Evolutionary conservation across 30 jellyfish, hydroid and myxozoan species (phyloP), one percentile per base, ranked within the genome.

Genomic region (Aurelia aurita): DNA sequence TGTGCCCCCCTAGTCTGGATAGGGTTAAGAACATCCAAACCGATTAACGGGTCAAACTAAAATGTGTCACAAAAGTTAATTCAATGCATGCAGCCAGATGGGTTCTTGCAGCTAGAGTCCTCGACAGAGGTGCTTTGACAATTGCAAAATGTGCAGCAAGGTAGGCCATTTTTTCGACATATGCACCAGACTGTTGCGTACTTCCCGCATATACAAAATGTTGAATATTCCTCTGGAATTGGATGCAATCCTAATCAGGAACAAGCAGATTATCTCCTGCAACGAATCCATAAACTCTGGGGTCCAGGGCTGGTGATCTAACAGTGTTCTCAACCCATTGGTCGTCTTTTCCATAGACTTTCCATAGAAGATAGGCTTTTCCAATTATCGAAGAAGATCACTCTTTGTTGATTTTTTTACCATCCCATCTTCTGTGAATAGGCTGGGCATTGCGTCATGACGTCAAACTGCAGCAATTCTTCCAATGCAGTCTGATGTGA

Each of bases 161-260:
- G 80, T 68, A 68, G 80, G 80, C 80, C 59, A 68, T 68, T 68
- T 62, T 23, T 68, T 68, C 80, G 80, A 68, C 80, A 68, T 16
- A 62, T 68, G 59, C 80, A 68, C 25, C 59, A 23, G 3, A 68
- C 80, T 9, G 80, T 68, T 68, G 80, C 6, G 63, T 62, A 68
- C 80, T 68, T 68, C 59, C 59, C 80, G 21, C 80, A 26, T 62
- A 5, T 68, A 23, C 80, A 68, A 68, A 35, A 68, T 68, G 25
- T 65, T 3, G 80, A 68, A 68, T 68, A 68, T 32, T 68, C 59
- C 80, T 68, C 59, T 68, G 80, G 80, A 68, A 68, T 68, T 23
- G 80, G 80, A 62, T 26, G 80, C 59, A 68, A 68, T 68, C 80
- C 80, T 26, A 68, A 68, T 68, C 80, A 26, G 85, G 85, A 10